Evolutionary conservation across 92 coral and sea anemone species (phyloP).

Genomic region (Porites lobata): DNA sequence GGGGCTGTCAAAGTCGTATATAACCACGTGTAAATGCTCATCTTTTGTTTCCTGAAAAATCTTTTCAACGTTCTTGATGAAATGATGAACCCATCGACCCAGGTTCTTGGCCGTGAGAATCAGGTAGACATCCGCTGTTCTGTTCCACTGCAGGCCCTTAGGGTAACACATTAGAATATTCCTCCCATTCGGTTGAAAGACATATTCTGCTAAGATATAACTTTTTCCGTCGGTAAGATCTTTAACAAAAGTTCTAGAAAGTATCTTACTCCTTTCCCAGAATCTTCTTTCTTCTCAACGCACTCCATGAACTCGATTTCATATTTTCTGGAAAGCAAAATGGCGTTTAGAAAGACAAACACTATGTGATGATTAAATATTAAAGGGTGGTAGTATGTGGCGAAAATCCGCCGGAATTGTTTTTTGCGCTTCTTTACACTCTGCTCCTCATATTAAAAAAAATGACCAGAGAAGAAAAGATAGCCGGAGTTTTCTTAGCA

Average conservation of each 20-base stretch:
- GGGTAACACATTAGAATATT: constrained; percentile 54
- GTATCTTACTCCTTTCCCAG: constrained; percentile 55
- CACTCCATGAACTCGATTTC: constrained; percentile 60
- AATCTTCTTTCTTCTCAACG: constrained; percentile 80
- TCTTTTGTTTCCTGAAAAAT: constrained; percentile 57
- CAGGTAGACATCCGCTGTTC: constrained; percentile 69
- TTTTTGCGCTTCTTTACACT: no score
- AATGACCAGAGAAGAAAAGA: no score
- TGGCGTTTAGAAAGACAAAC: neutral
- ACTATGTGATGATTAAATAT: neutral
- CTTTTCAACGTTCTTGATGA: no score
- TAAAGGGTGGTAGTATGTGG: neutral
- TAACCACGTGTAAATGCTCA: constrained; percentile 27
- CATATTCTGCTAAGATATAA: constrained; percentile 77
- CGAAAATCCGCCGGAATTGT: no score
- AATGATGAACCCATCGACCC: no score
- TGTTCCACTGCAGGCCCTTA: constrained; percentile 72
- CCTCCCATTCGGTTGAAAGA: constrained; percentile 46
- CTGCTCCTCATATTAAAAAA: no score
- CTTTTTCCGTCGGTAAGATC: constrained; percentile 46
- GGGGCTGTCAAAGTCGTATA: constrained; percentile 27
- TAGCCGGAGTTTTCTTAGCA: no score
- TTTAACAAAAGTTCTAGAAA: constrained; percentile 78
- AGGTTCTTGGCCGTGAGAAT: no score
- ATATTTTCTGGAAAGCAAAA: constrained; percentile 62